Conservation (phyloP, 2,888 invertebrate genomes). For the Cylloceria caligata region DNA sequence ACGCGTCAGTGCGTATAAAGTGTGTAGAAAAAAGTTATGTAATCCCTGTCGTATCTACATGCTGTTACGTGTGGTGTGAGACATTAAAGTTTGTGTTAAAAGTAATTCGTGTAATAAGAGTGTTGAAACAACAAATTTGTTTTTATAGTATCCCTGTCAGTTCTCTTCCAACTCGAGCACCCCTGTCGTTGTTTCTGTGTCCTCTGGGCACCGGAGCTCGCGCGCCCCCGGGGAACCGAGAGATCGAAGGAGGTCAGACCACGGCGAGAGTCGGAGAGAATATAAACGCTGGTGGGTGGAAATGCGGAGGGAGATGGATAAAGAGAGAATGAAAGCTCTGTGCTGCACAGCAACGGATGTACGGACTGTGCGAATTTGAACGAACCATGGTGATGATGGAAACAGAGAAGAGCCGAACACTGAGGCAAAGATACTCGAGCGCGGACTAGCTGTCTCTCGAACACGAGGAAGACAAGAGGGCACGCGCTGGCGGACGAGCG, state of each 20-base stretch:
- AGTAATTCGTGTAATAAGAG: too few species aligned
- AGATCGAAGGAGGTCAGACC: conserved; percentile 31
- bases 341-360: conserved; percentile 23
- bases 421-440: conserved; percentile 1
- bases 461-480: not conserved
- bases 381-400: not conserved
- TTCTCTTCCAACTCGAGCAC: conserved; percentile 8
- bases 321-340: conserved; percentile 40
- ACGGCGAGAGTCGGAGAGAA: not conserved
- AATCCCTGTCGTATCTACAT: too few species aligned
- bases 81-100: too few species aligned
- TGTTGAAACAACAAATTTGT: not conserved
- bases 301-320: conserved; percentile 12
- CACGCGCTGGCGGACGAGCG: conserved; percentile 10
- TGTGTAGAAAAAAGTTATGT: too few species aligned
- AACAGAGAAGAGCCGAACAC: not conserved
- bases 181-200: conserved; percentile 32
- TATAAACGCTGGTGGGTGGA: conserved; percentile 5
- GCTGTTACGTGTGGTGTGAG: too few species aligned
- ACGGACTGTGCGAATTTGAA: not conserved
- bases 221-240: conserved; percentile 17
- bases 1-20: too few species aligned
- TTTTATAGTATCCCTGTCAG: not conserved
- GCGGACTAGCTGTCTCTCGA: not conserved
- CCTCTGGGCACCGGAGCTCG: conserved; percentile 24